Evolutionary conservation across 2,888 invertebrate species (phyloP), one percentile per base, ranked within the genome.

Genomic region (Drosophila mercatorum): DNA sequence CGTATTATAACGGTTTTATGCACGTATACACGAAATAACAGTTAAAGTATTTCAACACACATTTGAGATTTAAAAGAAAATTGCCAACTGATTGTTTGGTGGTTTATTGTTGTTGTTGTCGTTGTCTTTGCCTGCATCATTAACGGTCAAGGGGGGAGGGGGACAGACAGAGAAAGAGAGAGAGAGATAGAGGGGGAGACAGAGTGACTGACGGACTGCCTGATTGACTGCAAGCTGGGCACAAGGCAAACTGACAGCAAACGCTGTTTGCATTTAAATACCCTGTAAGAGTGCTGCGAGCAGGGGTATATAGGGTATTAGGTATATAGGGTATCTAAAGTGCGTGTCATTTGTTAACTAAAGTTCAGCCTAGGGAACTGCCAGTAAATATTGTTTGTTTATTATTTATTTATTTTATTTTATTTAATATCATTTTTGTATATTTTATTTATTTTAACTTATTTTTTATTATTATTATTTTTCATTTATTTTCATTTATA

Each of bases 41-140:
- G 86, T 85, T 83, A 81, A 85, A 81, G 85, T 83, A 86, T 83
- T 79, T 86, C 77, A 83, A 80, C 83, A 84, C 79, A 70, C 66
- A 70, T 82, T 79, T 72, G 81, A 22, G 49, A 68, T 64, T 75
- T 71, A 62, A 60, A 70, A 57, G 59, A 75, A 75, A 73, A 74
- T 78, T 75, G 72, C 76, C 68, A 73, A 81, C 57, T 84, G 83
- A 87, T 87, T 85, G 84, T 84, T 81, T 71, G 69, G 70, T 60
- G 81, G 75, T 72, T 81, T 71, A 71, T 61, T 49, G 63, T 71
- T 62, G 44, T 44, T 22, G 7, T 26, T 22, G 6, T 46, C 43
- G 28, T 44, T 49, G 26, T 58, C 41, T 49, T 12, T 28, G 60
- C 52, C 68, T 66, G 79, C 72, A 63, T 77, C 84, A 82, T 81